phyloP scores from a whole-genome alignment of 2,888 invertebrate species.

The Ophraella communa region DNA sequence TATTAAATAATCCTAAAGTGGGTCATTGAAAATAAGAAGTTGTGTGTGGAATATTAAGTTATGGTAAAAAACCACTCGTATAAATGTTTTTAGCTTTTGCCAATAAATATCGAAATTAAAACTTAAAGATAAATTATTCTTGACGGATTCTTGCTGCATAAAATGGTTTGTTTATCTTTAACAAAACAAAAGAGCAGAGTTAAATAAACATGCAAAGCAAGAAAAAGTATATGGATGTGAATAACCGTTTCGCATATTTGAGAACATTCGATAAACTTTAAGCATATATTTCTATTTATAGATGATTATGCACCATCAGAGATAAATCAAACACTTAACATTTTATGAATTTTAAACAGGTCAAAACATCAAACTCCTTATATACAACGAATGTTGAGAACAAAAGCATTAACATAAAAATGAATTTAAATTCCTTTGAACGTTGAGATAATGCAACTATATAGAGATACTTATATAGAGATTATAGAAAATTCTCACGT shows the following conservation, averaged over 20 bases:
- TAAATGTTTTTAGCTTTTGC: neutral
- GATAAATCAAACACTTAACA: neutral
- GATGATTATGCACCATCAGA: neutral
- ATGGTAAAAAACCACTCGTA: neutral
- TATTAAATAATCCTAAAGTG: slow-evolving; percentile 26
- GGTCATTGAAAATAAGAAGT: slow-evolving; percentile 31
- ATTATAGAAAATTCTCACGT: neutral
- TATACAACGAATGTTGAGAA: neutral
- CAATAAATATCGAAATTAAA: too few species aligned
- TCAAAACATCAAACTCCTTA: neutral
- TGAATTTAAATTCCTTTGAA: neutral
- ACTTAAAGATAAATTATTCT: too few species aligned
- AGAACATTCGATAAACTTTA: too few species aligned
- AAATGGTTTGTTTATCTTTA: too few species aligned
- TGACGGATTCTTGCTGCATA: too few species aligned
- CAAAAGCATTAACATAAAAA: neutral
- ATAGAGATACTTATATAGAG: neutral
- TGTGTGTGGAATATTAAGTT: slow-evolving; percentile 2
- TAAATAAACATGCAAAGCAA: too few species aligned
- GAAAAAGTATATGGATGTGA: too few species aligned
- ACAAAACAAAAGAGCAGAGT: too few species aligned
- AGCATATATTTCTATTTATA: neutral
- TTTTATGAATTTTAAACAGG: too few species aligned
- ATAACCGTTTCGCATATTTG: too few species aligned
- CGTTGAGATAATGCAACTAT: neutral